phyloP scores from a whole-genome alignment of 2,113 vertebrate species.

The Silurus glanis region DNA sequence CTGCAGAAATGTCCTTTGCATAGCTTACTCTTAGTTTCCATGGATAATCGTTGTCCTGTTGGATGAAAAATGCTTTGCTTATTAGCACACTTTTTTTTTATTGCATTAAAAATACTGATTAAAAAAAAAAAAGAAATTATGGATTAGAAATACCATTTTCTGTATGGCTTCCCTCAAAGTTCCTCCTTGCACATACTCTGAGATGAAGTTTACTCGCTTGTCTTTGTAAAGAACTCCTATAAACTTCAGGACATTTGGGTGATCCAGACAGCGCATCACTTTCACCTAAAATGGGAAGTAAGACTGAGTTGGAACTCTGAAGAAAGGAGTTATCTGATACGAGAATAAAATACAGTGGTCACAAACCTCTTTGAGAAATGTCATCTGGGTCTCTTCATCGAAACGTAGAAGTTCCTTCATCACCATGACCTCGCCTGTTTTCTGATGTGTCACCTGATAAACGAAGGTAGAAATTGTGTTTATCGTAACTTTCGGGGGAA shows the following conservation, averaged over 20 bases:
- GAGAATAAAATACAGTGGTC: neutral
- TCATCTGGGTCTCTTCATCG: constrained; percentile 92
- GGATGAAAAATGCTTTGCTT: neutral
- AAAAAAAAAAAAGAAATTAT: neutral
- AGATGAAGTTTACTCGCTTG: constrained; percentile 93
- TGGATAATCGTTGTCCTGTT: constrained; percentile 83
- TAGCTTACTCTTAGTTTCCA: constrained; percentile 91
- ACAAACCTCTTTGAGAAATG: constrained; percentile 91
- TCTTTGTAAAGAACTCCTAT: constrained; percentile 97
- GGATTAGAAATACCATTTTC: constrained; percentile 77
- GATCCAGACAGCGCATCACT: constrained; percentile 96
- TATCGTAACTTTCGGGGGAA: neutral
- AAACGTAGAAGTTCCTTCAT: constrained; percentile 97
- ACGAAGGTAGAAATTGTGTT: neutral
- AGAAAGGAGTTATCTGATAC: neutral
- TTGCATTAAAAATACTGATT: neutral
- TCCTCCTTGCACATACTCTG: constrained; percentile 93
- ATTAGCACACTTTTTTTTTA: neutral
- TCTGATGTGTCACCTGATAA: constrained; percentile 87
- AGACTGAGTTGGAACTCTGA: neutral
- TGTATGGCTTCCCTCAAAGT: constrained; percentile 86
- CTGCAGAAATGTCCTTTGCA: constrained; percentile 90
- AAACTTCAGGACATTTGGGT: constrained; percentile 94
- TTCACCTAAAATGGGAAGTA: constrained; percentile 79
- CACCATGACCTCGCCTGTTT: constrained; percentile 97